Evolutionary conservation across 2,113 vertebrate genomes (phyloP).

Genomic region (Ophthalmolycus amberensis): DNA sequence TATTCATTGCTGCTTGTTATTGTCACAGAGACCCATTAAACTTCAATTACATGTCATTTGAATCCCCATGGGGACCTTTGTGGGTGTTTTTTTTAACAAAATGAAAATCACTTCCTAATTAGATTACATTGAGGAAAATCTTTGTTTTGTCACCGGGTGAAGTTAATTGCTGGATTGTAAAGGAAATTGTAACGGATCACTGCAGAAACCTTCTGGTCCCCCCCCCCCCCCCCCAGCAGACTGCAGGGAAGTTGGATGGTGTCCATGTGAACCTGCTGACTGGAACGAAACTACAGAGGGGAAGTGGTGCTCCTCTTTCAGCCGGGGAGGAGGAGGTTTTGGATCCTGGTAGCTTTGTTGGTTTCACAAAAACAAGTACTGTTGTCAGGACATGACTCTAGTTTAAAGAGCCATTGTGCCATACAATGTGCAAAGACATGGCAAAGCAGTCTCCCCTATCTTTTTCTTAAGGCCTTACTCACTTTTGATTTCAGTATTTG

Average conservation of each 20-base stretch:
- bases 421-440: background rate
- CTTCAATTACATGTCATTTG: constrained; percentile 70
- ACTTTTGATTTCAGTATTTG: background rate
- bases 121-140: constrained; percentile 63
- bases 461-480: background rate
- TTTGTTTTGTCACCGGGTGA: constrained; percentile 72
- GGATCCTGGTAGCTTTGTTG: constrained; percentile 44
- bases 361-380: constrained; percentile 27
- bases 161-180: constrained; percentile 73
- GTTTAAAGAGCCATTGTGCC: constrained; percentile 26
- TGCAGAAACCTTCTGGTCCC: constrained; percentile 71
- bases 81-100: constrained; percentile 63
- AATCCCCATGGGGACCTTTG: constrained; percentile 44
- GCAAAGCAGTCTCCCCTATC: background rate
- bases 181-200: constrained; percentile 68
- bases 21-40: constrained; percentile 71
- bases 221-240: constrained; percentile 56
- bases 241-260: constrained; percentile 69
- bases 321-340: constrained; percentile 33
- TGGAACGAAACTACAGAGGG: constrained; percentile 60
- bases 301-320: constrained; percentile 52
- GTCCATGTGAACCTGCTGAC: constrained; percentile 75
- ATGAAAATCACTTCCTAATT: constrained; percentile 55
- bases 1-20: constrained; percentile 64
- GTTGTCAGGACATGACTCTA: constrained; percentile 34